A percentile compares a stretch with the other conserved stretches of the same genome.
phyloP scores from a whole-genome alignment of 2,797 vertebrate genomes.

The Chanos chanos region DNA sequence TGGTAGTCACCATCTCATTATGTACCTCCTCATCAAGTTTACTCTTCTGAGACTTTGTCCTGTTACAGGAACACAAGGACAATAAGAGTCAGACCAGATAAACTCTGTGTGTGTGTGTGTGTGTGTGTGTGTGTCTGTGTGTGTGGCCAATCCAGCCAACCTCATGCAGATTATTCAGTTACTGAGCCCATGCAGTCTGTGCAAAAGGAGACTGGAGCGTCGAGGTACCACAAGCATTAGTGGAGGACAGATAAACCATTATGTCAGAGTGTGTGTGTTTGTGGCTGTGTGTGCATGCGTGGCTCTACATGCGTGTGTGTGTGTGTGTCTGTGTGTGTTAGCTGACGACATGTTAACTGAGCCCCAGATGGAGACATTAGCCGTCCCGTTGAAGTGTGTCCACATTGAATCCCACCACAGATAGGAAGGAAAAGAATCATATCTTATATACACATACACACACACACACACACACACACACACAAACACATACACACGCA shows the following conservation, averaged over 20 bases:
- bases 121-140: slow-evolving; percentile 13
- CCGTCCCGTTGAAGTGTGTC: slow-evolving; percentile 50
- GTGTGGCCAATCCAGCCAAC: slow-evolving; percentile 45
- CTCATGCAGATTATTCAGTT: slow-evolving; percentile 60
- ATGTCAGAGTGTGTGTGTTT: neutral
- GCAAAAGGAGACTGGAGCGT: slow-evolving; percentile 40
- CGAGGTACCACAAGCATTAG: slow-evolving; percentile 55
- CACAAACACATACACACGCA: slow-evolving; percentile 47
- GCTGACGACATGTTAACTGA: too few species aligned
- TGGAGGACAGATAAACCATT: slow-evolving; percentile 14
- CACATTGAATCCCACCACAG: slow-evolving; percentile 26
- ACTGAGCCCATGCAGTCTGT: slow-evolving; percentile 49
- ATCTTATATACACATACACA: slow-evolving; percentile 34
- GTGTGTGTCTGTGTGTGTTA: slow-evolving; percentile 49
- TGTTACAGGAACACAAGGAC: slow-evolving; percentile 57
- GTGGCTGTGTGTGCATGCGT: neutral
- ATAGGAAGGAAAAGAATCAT: slow-evolving; percentile 46
- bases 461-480: slow-evolving; percentile 33
- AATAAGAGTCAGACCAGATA: slow-evolving; percentile 13
- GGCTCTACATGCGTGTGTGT: slow-evolving; percentile 33
- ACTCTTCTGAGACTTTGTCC: slow-evolving; percentile 88
- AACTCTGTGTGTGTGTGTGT: neutral
- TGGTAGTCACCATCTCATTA: slow-evolving; percentile 92
- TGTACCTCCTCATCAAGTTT: slow-evolving; percentile 90
- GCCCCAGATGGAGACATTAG: slow-evolving; percentile 45